These are phyloP conservation scores for Siderastrea radians DNA, from an alignment of 92 coral and sea anemone species.

Conservation along the genomic window DNA sequence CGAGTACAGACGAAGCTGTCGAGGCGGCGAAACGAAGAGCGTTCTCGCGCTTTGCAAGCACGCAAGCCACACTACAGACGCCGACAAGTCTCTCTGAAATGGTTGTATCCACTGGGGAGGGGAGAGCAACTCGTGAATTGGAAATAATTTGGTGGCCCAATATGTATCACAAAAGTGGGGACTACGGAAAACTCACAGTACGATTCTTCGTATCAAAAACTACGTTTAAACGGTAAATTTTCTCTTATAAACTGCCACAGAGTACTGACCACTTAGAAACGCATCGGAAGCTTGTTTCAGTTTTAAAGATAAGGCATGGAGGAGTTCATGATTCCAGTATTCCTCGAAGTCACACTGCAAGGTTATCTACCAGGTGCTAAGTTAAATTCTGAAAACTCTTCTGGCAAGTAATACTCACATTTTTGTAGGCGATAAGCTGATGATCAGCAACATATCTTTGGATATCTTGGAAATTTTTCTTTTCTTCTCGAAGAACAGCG, in stretches of 20 bases:
- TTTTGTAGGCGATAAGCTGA: constrained; percentile 20
- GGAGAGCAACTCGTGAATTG: constrained; percentile 20
- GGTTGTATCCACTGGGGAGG: not conserved
- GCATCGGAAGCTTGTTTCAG: not conserved
- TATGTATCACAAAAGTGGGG: not conserved
- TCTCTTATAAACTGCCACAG: too few relatives aligned
- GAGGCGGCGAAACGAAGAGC: constrained; percentile 45
- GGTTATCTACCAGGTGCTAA: not conserved
- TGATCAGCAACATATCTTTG: constrained; percentile 23
- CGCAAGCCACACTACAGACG: not conserved
- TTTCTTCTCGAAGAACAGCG: not conserved
- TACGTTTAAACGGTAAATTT: constrained; percentile 19
- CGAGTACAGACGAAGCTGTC: constrained; percentile 29
- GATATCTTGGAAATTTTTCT: not conserved
- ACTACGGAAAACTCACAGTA: constrained; percentile 30
- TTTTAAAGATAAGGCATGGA: not conserved
- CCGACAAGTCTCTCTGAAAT: constrained; percentile 46
- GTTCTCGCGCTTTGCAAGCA: constrained; percentile 16
- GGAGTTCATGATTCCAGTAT: not conserved
- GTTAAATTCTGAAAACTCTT: not conserved
- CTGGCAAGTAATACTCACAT: constrained; percentile 13
- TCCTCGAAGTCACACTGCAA: not conserved
- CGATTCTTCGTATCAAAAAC: constrained; percentile 35
- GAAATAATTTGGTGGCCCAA: constrained; percentile 45
- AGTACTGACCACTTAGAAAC: not conserved